Evolutionary conservation across 2,888 invertebrate genomes (phyloP), one percentile per base, ranked within the genome.

Genomic region (Liopterus haemorrhoidalis): DNA sequence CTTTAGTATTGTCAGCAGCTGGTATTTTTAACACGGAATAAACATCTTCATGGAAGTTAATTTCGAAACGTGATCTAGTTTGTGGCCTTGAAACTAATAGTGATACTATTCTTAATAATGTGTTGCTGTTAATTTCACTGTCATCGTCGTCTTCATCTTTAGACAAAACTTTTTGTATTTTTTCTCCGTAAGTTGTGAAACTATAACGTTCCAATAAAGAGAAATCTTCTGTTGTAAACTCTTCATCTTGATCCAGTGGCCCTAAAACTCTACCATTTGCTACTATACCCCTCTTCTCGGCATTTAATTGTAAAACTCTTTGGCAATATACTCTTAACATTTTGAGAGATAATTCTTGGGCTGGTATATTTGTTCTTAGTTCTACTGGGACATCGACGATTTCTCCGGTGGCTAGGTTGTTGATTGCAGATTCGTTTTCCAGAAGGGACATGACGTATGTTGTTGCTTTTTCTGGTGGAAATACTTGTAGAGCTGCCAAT

Each of bases 181-280:
- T 87, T 49, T 84, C 83, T 1, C 79, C 78, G 57, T 86, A 86
- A 15, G 78, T 75, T 55, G 78, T 75, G 46, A 76, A 76, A 60
- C 79, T 82, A 56, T 75, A 77, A 67, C 85, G 79, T 63, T 97
- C 95, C 36, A 97, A 72, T 21, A 99, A 71, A 24, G 80, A 74
- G 64, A 94, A 94, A 70, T 99, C 97, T 40, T 95, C 94, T 21
- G 77, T 70, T 3, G 81, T 81, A 63, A 97, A 92, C 15, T 69
- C 68, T 63, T 96, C 95, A 15, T 74, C 70, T 0, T 71, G 68
- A 2, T 74, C 70, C 5, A 97, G 70, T 0, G 95, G 93, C 0
- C 95, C 97, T 45, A 93, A 72, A 21, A 95, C 74, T 49, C 90
- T 77, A 8, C 95, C 93, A 71, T 97, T 97, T 45, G 86, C 82